Base-by-base conservation (phyloP, 1,140 invertebrate genomes). In the Leptopilina clavipes region DNA sequence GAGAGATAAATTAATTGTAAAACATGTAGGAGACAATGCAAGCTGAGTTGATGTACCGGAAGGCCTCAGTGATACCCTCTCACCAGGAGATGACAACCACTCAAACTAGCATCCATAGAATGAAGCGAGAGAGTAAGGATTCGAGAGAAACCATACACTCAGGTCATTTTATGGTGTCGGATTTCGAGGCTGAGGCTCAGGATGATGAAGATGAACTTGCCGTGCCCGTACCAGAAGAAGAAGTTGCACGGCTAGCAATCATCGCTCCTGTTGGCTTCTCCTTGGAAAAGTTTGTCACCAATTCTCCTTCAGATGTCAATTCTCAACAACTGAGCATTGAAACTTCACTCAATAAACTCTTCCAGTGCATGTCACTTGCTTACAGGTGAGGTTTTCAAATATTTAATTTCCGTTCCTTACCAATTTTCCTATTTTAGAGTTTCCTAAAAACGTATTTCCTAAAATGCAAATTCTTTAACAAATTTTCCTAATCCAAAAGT, bases 131-230 rank as follows among this genome's bases (percentile, higher is more conserved):
- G 12, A 12, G 45, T 5, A 83, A 82, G 3, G 88, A 89, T 70
- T 84, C 85, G 9, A 80, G 89, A 19, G 97, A 98, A 89, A 93
- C 95, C 1, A 99, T 99, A 83, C 98, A 99, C 89, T 98, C 97
- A 83, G 98, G 98, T 19, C 98, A 99, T 89, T 99, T 99, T 90
- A 99, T 99, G 98, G 95, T 99, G 52, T 98, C 97, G 65, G 94
- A 97, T 89, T 98, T 99, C 91, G 97, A 98, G 89, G 96, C 96
- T 40, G 96, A 97, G 88, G 95, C 93, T 25, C 95, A 97, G 87
- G 96, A 97, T 86, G 95, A 96, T 85, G 96, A 97, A 84, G 95
- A 96, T 85, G 94, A 95, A 85, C 91, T 95, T 31, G 93, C 94
- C 22, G 93, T 96, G 17, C 94, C 95, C 17, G 94, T 96, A 77